These are phyloP conservation scores for Indri indri DNA, from an alignment of 2,113 vertebrate genomes.

Conservation along the genomic window DNA sequence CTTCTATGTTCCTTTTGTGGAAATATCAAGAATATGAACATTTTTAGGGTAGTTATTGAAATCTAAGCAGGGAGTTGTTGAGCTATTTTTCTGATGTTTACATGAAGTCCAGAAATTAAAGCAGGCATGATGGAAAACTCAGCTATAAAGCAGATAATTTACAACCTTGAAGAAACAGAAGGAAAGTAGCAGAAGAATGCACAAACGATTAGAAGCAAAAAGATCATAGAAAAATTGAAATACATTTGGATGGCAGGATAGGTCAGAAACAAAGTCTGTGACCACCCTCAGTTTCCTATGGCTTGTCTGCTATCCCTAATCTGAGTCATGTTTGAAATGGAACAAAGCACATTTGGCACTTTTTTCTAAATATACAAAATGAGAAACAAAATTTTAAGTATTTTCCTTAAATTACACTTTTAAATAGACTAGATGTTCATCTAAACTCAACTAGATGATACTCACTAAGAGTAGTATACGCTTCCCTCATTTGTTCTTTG, in stretches of 20 bases:
- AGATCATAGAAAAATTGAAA: not conserved
- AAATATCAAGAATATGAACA: not conserved
- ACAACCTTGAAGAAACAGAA: not conserved
- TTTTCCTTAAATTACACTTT: not conserved
- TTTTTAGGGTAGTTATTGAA: not conserved
- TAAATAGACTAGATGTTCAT: not conserved
- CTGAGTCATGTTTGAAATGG: not conserved
- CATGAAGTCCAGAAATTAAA: not conserved
- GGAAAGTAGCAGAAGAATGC: not conserved
- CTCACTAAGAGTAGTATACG: not conserved
- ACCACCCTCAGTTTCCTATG: not conserved
- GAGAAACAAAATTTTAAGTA: not conserved
- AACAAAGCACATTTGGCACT: not conserved
- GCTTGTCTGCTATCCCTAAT: not conserved
- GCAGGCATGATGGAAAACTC: not conserved
- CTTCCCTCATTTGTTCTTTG: not conserved
- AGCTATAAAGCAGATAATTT: not conserved
- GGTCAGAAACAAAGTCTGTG: not conserved
- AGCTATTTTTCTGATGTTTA: not conserved
- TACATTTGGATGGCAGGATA: not conserved
- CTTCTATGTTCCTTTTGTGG: not conserved
- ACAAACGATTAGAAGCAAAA: not conserved
- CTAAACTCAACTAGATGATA: not conserved
- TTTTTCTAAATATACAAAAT: not conserved
- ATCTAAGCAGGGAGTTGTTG: not conserved